Percentiles rank a stretch among this genome's conserved stretches.
Conservation (phyloP, 2,888 invertebrate genomes). For the Eledone cirrhosa region DNA sequence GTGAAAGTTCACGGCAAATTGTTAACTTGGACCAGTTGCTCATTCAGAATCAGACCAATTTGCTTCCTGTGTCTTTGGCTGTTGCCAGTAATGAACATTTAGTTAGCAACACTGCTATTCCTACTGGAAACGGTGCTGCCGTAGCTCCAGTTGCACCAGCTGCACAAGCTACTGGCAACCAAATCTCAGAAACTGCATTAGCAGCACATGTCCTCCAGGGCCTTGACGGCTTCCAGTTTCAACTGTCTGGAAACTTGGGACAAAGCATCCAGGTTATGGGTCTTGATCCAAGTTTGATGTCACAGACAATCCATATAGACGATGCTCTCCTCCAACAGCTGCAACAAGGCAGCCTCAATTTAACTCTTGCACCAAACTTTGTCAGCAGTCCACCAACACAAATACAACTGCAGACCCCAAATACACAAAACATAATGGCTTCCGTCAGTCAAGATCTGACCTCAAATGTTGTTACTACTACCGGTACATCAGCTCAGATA, state of each 20-base stretch:
- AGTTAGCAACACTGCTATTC: conserved; percentile 18
- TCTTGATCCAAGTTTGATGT: conserved; percentile 63
- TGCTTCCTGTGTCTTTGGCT: conserved; percentile 56
- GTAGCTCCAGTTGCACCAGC: not conserved
- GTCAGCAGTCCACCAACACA: conserved; percentile 33
- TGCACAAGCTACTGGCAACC: conserved; percentile 32
- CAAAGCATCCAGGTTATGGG: conserved; percentile 67
- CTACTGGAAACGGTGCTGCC: not conserved
- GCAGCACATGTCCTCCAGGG: conserved; percentile 59
- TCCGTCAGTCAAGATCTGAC: conserved; percentile 28
- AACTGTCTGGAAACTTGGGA: conserved; percentile 59
- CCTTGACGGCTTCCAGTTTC: conserved; percentile 64
- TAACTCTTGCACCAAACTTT: conserved; percentile 61
- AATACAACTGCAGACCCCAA: conserved; percentile 29
- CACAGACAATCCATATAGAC: conserved; percentile 69
- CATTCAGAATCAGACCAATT: conserved; percentile 45
- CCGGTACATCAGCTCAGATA: conserved; percentile 44
- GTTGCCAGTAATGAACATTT: conserved; percentile 40
- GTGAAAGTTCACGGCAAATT: conserved; percentile 34
- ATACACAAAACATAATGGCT: conserved; percentile 35
- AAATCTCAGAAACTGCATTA: conserved; percentile 46
- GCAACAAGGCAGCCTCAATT: conserved; percentile 65
- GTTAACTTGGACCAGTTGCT: conserved; percentile 53
- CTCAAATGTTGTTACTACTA: not conserved
- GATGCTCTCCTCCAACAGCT: conserved; percentile 68